Percentiles rank a stretch among this genome's conserved stretches.
Evolutionary conservation across 2,888 invertebrate genomes (phyloP).

Genomic region (Volucella inflata): DNA sequence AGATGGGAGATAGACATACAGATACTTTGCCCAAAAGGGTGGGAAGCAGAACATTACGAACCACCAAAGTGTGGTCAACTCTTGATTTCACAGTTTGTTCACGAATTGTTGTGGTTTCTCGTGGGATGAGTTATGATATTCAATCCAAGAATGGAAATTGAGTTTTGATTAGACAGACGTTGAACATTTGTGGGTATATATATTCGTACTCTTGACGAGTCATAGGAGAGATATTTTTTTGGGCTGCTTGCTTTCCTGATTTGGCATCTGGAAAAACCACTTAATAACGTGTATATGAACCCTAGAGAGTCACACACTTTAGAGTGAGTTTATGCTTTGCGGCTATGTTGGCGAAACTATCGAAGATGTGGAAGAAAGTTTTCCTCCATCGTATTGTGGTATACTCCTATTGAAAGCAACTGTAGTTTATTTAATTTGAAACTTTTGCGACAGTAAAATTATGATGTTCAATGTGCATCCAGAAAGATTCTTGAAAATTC

Average conservation of each 20-base stretch:
- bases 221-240: slow-evolving; percentile 26
- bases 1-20: slow-evolving; percentile 14
- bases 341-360: neutral
- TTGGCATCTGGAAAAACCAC: slow-evolving; percentile 8
- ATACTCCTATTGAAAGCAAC: too few relatives aligned
- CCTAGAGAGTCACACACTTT: slow-evolving; percentile 10
- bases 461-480: too few relatives aligned
- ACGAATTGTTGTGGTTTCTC: slow-evolving; percentile 71
- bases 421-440: too few relatives aligned
- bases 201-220: slow-evolving; percentile 10
- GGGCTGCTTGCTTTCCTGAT: neutral
- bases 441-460: too few relatives aligned
- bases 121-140: slow-evolving; percentile 63
- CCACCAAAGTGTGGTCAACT: slow-evolving; percentile 62
- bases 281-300: slow-evolving; percentile 21
- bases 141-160: slow-evolving; percentile 36
- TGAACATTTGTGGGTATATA: slow-evolving; percentile 19
- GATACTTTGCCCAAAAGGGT: slow-evolving; percentile 15
- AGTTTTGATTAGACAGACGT: slow-evolving; percentile 11
- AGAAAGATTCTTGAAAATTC: too few relatives aligned
- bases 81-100: slow-evolving; percentile 58
- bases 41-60: slow-evolving; percentile 39
- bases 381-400: too few relatives aligned
- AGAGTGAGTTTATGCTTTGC: neutral
- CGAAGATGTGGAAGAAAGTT: neutral